phyloP scores from a whole-genome alignment of 2,797 vertebrate genomes.

The Rhinichthys osculus region DNA sequence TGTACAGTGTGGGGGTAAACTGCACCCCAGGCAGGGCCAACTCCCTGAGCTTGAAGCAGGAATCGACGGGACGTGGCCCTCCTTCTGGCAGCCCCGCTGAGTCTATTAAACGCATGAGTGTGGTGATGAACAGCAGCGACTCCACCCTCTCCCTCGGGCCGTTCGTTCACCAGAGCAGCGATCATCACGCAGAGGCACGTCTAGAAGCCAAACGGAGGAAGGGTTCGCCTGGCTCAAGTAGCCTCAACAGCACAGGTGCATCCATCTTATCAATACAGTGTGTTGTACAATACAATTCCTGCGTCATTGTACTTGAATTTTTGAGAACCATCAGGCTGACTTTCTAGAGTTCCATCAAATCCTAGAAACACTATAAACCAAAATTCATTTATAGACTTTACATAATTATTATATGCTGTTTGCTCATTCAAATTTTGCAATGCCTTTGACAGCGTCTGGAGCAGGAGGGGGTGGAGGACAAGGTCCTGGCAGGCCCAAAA shows the following conservation, averaged over 20 bases:
- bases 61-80: conserved; percentile 87
- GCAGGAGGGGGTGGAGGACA: conserved; percentile 68
- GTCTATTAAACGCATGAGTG: conserved; percentile 98
- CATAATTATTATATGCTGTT: neutral
- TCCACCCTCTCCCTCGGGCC: conserved; percentile 97
- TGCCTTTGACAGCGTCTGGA: conserved; percentile 31
- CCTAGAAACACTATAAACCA: neutral
- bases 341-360: neutral
- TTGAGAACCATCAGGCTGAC: neutral
- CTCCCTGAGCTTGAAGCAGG: conserved; percentile 89
- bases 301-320: neutral
- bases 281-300: no score
- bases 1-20: conserved; percentile 87
- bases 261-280: neutral
- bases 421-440: neutral
- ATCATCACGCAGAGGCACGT: conserved; percentile 88
- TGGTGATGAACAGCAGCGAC: conserved; percentile 97
- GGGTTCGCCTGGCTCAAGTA: conserved; percentile 84
- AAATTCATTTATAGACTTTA: neutral
- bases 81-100: conserved; percentile 90
- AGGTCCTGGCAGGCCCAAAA: conserved; percentile 87
- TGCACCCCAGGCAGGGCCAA: conserved; percentile 88
- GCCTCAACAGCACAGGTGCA: conserved; percentile 70
- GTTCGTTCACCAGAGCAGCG: conserved; percentile 88
- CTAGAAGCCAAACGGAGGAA: conserved; percentile 94